Conservation (phyloP, 2,797 vertebrate species). For the Hozukius guyotensis region DNA sequence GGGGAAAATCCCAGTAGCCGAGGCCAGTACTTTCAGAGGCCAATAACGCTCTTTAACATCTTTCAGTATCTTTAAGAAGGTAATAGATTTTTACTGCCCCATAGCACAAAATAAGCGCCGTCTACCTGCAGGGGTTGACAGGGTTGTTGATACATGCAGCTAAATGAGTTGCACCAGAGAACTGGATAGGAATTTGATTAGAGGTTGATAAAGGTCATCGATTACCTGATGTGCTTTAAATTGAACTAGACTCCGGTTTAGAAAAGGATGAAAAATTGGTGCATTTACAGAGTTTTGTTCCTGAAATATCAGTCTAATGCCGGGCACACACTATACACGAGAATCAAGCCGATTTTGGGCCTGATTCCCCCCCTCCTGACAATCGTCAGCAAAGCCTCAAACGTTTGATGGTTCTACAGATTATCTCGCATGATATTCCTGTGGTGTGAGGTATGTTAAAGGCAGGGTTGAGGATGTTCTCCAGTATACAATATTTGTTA, state of each 20-base stretch:
- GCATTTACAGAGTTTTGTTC: background rate
- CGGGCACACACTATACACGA: no score
- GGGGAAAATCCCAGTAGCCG: slow-evolving; percentile 1
- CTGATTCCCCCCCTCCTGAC: no score
- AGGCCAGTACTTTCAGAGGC: background rate
- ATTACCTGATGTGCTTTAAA: slow-evolving; percentile 36
- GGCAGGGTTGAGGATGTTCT: no score
- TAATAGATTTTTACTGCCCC: slow-evolving; percentile 2
- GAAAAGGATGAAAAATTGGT: background rate
- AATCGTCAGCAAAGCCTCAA: no score
- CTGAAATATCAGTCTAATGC: background rate
- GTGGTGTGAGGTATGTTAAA: no score
- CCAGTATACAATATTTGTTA: no score
- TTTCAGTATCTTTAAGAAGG: slow-evolving; percentile 4
- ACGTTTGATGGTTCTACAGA: no score
- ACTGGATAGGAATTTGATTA: background rate
- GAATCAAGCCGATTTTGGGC: no score
- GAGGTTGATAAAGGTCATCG: slow-evolving; percentile 20
- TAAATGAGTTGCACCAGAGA: background rate
- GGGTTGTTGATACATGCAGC: background rate
- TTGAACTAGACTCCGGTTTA: background rate
- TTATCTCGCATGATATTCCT: no score
- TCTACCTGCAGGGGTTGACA: background rate
- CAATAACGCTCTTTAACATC: slow-evolving; percentile 4
- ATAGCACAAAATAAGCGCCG: background rate